A percentile compares a stretch with the other conserved stretches of the same genome.
phyloP scores from a whole-genome alignment of 2,797 vertebrate genomes.

The Gallinago stenura region DNA sequence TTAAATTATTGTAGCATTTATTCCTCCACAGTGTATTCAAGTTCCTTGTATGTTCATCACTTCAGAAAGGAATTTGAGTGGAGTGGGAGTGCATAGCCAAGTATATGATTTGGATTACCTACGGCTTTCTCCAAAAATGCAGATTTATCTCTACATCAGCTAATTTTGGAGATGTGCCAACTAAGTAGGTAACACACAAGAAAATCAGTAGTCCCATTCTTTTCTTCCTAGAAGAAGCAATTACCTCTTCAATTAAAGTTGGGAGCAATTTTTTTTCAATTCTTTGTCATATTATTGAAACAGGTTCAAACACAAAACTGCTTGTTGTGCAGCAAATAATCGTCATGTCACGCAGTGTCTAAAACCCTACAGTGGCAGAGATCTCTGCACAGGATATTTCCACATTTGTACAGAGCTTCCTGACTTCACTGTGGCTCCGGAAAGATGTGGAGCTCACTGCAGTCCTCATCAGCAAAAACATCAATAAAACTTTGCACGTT shows the following conservation, averaged over 20 bases:
- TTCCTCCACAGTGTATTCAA: constrained; percentile 34
- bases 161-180: constrained; percentile 17
- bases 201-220: neutral
- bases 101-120: constrained; percentile 16
- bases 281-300: neutral
- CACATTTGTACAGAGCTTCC: neutral
- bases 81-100: constrained; percentile 24
- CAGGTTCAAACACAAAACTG: neutral
- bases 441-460: neutral
- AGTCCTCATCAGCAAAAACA: neutral
- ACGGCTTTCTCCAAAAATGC: constrained; percentile 15
- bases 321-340: neutral
- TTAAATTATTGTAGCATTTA: constrained; percentile 37
- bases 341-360: neutral
- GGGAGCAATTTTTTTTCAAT: neutral
- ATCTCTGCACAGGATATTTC: neutral
- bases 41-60: constrained; percentile 18
- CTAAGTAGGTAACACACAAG: neutral
- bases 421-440: neutral
- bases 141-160: constrained; percentile 9
- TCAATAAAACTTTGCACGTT: neutral
- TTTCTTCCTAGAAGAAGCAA: neutral
- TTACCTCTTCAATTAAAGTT: constrained; percentile 4
- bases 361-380: neutral
- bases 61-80: constrained; percentile 43